These are phyloP conservation scores for Rhagoletis zephyria DNA, from an alignment of 1,140 invertebrate genomes.

Conservation along the genomic window DNA sequence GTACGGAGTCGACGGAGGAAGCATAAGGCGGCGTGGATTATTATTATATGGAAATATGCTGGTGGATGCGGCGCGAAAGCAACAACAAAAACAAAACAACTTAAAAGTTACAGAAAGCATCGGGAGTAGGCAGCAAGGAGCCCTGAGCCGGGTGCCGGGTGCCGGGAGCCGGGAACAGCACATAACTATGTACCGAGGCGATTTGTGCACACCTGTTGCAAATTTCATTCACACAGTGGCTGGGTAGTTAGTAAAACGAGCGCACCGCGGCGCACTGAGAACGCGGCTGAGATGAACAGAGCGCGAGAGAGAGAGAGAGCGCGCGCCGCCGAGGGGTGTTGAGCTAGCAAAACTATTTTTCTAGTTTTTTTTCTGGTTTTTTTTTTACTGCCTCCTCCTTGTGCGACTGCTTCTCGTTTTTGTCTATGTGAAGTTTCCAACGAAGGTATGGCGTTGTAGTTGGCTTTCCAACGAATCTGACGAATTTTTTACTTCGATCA, in stretches of 20 bases:
- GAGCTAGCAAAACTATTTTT: neutral
- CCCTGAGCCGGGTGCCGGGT: neutral
- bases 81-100: neutral
- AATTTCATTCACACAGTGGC: conserved; percentile 53
- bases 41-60: conserved; percentile 55
- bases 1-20: neutral
- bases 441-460: neutral
- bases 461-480: conserved; percentile 35
- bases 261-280: neutral
- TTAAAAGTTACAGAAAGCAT: neutral
- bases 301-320: neutral
- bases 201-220: conserved; percentile 54
- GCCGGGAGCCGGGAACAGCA: neutral
- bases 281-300: no score
- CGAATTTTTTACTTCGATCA: conserved; percentile 31
- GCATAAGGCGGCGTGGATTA: conserved; percentile 49
- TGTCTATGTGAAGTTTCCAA: neutral
- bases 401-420: neutral
- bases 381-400: neutral
- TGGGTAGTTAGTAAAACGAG: conserved; percentile 40
- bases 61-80: conserved; percentile 8
- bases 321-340: neutral
- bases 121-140: neutral
- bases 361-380: neutral
- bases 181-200: conserved; percentile 12